These are phyloP conservation scores for Drosophila picticornis DNA, from an alignment of 2,888 invertebrate genomes.

Conservation along the genomic window DNA sequence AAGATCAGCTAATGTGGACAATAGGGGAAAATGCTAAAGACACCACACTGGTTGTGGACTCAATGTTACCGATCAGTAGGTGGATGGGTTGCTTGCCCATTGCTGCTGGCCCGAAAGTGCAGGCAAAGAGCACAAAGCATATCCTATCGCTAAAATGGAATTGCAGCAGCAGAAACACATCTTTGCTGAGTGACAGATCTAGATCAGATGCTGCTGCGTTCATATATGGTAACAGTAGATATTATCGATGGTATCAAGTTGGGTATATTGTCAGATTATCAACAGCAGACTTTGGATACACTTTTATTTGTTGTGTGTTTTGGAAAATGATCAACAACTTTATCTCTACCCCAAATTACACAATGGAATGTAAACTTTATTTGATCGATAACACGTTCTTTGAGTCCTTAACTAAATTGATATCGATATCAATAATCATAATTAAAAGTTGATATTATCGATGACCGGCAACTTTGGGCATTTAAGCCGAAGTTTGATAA, in stretches of 20 bases:
- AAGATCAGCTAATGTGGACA: not conserved
- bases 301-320: not conserved
- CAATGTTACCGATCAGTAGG: not conserved
- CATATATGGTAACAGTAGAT: not conserved
- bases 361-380: not conserved
- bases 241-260: not conserved
- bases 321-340: not conserved
- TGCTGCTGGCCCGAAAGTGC: not conserved
- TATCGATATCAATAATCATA: not conserved
- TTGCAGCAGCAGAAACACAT: not conserved
- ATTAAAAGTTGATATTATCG: not conserved
- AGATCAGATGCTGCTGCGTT: not conserved
- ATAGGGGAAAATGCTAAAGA: conserved; percentile 2
- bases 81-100: not conserved
- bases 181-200: not conserved
- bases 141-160: not conserved
- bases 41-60: not conserved
- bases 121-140: not conserved
- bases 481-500: too few relatives aligned
- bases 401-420: not conserved
- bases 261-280: not conserved
- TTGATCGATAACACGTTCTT: not conserved
- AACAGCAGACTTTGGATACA: not conserved
- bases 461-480: too few relatives aligned
- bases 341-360: not conserved